Evolutionary conservation across 2,797 vertebrate species (phyloP), one percentile per base, ranked within the genome.

Genomic region (Salmo trutta): DNA sequence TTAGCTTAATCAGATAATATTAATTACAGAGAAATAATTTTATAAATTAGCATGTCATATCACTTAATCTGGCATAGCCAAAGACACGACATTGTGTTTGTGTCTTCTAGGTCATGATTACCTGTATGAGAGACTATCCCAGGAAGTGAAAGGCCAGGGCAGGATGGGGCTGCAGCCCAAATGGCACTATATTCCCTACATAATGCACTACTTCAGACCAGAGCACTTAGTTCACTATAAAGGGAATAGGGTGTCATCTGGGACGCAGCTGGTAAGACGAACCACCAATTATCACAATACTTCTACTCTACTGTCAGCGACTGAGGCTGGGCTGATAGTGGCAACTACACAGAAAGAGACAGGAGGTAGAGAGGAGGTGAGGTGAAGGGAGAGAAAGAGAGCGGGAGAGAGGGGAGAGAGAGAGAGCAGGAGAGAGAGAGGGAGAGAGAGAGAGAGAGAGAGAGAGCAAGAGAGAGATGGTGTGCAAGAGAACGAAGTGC

Each of bases 261-360:
- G 54, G 19, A 29, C 52, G 1, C 1, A 59, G n/a, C 0, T 6
- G 16, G 8, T 47, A n/a, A 59, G 56, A 21, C 56, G 7, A 5
- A 17, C 56, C 56, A 59, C 19, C 65, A 10, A 69, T 51, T 56
- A 41, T 53, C 21, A 10, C 31, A 74, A 59, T 56, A 74, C 31
- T 19, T 19, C 69, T 36, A 62, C 24, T 33, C 24, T 41, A 77
- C 53, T 77, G 41, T 64, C 69, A 64, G 62, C 54, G 41, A 47
- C 41, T 47, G 2, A 47, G 10, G 41, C 41, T 12, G 41, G 41
- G 41, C 41, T 47, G 31, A 41, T 5, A 68, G 66, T 5, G 66
- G 17, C 15, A 31, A 17, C 5, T 1, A 69, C 16, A 68, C 1
- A 69, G 29, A 41, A 3, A 6, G 31, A 69, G 67, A 36, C 14